Evolutionary conservation across 2,113 vertebrate species (phyloP).

Genomic region (Coryphaenoides rupestris): DNA sequence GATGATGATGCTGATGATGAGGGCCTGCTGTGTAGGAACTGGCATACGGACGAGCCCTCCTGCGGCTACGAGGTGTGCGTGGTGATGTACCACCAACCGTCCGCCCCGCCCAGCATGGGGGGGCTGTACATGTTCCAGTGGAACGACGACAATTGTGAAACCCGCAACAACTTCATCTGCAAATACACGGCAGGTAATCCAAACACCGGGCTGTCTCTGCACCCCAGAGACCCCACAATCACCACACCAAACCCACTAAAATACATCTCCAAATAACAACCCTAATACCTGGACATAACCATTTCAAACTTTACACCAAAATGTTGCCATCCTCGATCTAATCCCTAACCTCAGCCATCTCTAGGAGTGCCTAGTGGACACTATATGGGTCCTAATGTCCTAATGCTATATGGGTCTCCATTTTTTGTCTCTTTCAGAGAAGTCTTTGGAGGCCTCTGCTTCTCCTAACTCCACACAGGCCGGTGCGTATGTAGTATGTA

Average conservation of each 20-base stretch:
- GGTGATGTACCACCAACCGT: slow-evolving; percentile 96
- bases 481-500: slow-evolving; percentile 35
- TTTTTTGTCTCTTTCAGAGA: slow-evolving; percentile 37
- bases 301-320: too few relatives aligned
- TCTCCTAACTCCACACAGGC: slow-evolving; percentile 48
- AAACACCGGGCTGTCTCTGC: too few relatives aligned
- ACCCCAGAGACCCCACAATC: too few relatives aligned
- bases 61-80: slow-evolving; percentile 92
- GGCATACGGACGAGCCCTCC: slow-evolving; percentile 95
- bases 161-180: slow-evolving; percentile 98
- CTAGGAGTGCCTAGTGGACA: not conserved
- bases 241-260: too few relatives aligned
- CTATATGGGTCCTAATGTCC: not conserved
- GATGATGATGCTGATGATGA: not conserved
- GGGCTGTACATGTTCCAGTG: slow-evolving; percentile 92
- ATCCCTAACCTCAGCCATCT: too few relatives aligned
- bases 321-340: too few relatives aligned
- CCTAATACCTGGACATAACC: too few relatives aligned
- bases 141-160: slow-evolving; percentile 95
- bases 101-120: slow-evolving; percentile 76
- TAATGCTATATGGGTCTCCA: too few relatives aligned
- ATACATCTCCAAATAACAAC: too few relatives aligned
- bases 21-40: slow-evolving; percentile 72
- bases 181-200: slow-evolving; percentile 85
- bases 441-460: slow-evolving; percentile 17